Evolutionary conservation across 2,888 invertebrate genomes (phyloP).

Genomic region (Notodonta ziczac): DNA sequence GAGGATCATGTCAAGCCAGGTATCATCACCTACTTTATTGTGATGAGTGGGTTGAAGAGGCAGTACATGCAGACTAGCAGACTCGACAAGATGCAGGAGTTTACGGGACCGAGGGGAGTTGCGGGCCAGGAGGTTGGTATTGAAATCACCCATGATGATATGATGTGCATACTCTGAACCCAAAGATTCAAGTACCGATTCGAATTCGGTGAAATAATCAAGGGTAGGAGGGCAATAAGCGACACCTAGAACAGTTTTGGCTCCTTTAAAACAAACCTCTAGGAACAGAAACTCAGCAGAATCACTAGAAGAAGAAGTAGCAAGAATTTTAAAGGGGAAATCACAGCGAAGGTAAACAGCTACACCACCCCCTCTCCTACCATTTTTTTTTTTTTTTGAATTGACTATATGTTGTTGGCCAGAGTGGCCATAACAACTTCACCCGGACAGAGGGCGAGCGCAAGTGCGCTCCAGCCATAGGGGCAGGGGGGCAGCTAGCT

Average conservation of each 20-base stretch:
- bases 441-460: too few species aligned
- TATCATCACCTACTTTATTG: conserved; percentile 9
- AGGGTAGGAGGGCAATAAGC: conserved; percentile 21
- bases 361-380: neutral
- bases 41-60: conserved; percentile 19
- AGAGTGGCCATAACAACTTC: too few species aligned
- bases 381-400: too few species aligned
- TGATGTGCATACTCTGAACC: conserved; percentile 15
- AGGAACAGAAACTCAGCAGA: conserved; percentile 16
- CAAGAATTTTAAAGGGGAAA: neutral
- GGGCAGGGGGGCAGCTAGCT: too few species aligned
- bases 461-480: too few species aligned
- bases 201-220: conserved; percentile 19
- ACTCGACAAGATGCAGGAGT: conserved; percentile 9
- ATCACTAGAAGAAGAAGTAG: neutral
- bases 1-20: conserved; percentile 19
- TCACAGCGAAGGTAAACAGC: neutral
- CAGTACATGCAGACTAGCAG: conserved; percentile 11
- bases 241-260: conserved; percentile 17
- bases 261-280: conserved; percentile 8
- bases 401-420: too few species aligned
- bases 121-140: conserved; percentile 12
- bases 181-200: conserved; percentile 13
- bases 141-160: conserved; percentile 25
- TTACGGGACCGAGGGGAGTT: conserved; percentile 9